Evolutionary conservation across 2,888 invertebrate species (phyloP).

Genomic region (Bombylius major): DNA sequence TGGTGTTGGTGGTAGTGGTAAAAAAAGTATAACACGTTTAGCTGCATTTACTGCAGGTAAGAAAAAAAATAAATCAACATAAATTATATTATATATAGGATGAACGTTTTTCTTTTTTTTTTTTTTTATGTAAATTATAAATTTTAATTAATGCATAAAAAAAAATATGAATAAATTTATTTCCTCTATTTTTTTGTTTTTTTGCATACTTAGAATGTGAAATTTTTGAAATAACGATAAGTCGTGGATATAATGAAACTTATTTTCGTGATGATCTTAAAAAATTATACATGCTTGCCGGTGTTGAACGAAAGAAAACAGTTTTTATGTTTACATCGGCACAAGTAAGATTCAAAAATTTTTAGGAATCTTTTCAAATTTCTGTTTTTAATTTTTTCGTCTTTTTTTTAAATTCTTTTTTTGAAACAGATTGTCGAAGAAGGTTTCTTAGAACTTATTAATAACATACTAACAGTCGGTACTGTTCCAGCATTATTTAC

Average conservation of each 20-base stretch:
- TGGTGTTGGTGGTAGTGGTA: conserved; percentile 84
- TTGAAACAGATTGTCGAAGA: conserved; percentile 51
- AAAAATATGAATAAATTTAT: too few relatives aligned
- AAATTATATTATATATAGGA: neutral
- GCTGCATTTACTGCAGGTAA: conserved; percentile 70
- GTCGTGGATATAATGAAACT: conserved; percentile 73
- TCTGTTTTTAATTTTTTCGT: neutral
- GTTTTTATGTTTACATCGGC: conserved; percentile 77
- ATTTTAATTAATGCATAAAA: neutral
- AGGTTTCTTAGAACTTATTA: conserved; percentile 78
- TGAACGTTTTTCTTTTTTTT: neutral
- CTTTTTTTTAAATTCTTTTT: neutral
- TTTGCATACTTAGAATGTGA: conserved; percentile 45
- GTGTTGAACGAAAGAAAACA: conserved; percentile 63
- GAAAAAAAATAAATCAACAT: neutral
- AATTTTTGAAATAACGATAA: conserved; percentile 67
- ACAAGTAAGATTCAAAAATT: conserved; percentile 41
- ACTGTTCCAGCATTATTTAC: conserved; percentile 75
- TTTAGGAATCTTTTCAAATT: neutral
- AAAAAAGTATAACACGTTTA: conserved; percentile 65
- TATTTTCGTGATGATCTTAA: conserved; percentile 82
- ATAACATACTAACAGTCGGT: conserved; percentile 82
- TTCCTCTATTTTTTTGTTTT: too few relatives aligned
- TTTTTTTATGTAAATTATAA: neutral
- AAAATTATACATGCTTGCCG: conserved; percentile 58